These are phyloP conservation scores for Myrmophylax atrothorax DNA, from an alignment of 2,113 vertebrate species.

Conservation along the genomic window DNA sequence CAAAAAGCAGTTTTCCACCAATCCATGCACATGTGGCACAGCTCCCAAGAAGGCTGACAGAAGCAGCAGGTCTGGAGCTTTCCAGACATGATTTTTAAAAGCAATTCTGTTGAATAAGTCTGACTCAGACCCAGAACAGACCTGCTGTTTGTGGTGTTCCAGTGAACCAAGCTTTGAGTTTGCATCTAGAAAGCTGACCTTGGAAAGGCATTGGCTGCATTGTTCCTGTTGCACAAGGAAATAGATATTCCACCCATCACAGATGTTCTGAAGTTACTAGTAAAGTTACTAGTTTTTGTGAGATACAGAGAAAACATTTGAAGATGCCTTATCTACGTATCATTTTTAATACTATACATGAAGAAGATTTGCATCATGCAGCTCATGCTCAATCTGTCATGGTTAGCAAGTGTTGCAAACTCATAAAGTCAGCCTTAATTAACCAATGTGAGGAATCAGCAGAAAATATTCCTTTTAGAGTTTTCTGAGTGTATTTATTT, in stretches of 20 bases:
- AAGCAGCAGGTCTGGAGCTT: background rate
- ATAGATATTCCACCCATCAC: background rate
- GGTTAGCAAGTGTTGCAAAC: background rate
- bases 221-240: background rate
- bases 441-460: background rate
- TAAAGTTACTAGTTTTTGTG: background rate
- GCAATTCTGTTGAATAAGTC: background rate
- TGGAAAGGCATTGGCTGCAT: background rate
- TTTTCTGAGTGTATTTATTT: background rate
- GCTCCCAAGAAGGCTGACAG: background rate
- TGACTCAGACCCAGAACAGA: background rate
- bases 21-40: background rate
- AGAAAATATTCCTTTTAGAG: background rate
- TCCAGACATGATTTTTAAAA: background rate
- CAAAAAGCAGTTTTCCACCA: background rate
- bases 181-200: background rate
- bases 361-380: background rate
- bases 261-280: background rate
- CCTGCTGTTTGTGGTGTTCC: background rate
- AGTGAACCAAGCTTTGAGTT: background rate
- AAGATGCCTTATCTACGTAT: background rate
- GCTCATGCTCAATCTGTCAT: background rate
- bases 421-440: background rate
- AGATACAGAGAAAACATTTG: background rate
- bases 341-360: background rate